phyloP scores from a whole-genome alignment of 2,888 invertebrate species.

The Chymomyza fuscimana region DNA sequence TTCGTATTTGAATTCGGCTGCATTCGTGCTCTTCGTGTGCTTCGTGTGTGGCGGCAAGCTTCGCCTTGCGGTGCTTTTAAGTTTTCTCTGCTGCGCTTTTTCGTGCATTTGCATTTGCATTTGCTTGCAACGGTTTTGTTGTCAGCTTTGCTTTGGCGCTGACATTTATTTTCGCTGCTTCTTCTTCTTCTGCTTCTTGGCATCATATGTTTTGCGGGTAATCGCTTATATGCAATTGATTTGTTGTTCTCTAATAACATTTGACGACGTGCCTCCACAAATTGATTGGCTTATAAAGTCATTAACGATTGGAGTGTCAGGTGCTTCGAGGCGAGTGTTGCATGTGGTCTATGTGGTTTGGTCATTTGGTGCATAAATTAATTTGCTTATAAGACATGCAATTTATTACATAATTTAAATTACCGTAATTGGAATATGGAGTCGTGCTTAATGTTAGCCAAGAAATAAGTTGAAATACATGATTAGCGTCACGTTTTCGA shows the following conservation, averaged over 20 bases:
- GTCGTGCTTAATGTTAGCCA: neutral
- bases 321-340: slow-evolving; percentile 28
- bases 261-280: slow-evolving; percentile 54
- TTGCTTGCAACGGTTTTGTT: slow-evolving; percentile 33
- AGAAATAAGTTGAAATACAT: neutral
- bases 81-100: slow-evolving; percentile 46
- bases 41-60: neutral
- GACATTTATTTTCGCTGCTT: neutral
- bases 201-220: neutral
- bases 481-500: neutral
- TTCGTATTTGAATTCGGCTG: neutral
- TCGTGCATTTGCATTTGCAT: slow-evolving; percentile 26
- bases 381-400: slow-evolving; percentile 28
- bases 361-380: slow-evolving; percentile 50
- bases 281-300: slow-evolving; percentile 65
- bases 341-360: slow-evolving; percentile 3
- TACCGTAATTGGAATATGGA: neutral
- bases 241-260: slow-evolving; percentile 51
- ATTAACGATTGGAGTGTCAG: slow-evolving; percentile 45
- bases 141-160: no score
- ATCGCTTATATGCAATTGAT: slow-evolving; percentile 41
- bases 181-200: neutral
- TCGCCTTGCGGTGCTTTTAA: slow-evolving; percentile 49
- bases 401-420: neutral
- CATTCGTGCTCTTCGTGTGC: neutral